phyloP scores from a whole-genome alignment of 2,888 invertebrate species.

The Conomelus anceps region DNA sequence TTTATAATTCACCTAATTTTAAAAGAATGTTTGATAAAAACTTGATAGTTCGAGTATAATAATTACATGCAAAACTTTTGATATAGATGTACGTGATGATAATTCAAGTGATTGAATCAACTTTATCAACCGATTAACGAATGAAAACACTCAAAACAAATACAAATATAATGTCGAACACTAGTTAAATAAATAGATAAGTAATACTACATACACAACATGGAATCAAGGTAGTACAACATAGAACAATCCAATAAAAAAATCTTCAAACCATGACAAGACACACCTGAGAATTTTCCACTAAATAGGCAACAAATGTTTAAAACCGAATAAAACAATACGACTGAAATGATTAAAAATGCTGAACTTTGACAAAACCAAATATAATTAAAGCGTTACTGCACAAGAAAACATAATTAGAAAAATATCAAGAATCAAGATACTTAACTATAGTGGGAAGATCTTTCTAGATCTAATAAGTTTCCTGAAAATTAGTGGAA shows the following conservation, averaged over 20 bases:
- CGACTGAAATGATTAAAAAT: not conserved
- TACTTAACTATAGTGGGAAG: not conserved
- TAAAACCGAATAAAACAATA: not conserved
- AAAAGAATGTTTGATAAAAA: not conserved
- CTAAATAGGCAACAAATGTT: not conserved
- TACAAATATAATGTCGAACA: constrained; percentile 10
- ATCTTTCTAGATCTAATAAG: not conserved
- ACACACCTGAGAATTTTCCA: not conserved
- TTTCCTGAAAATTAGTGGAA: not conserved
- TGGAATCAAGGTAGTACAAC: not conserved
- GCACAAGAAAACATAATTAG: not conserved
- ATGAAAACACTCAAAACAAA: constrained; percentile 12
- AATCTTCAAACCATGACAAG: not conserved
- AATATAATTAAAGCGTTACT: not conserved
- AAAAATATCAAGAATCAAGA: not conserved
- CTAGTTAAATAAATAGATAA: not conserved
- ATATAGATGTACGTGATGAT: not conserved
- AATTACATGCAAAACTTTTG: not conserved
- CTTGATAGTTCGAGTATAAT: not conserved
- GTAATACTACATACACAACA: not conserved
- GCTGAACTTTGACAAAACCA: not conserved
- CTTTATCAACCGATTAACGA: constrained; percentile 17
- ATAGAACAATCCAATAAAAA: not conserved
- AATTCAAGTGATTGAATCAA: not conserved
- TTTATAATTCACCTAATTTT: not conserved